Evolutionary conservation across 2,113 vertebrate species (phyloP).

Genomic region (Todiramphus saurophagus): DNA sequence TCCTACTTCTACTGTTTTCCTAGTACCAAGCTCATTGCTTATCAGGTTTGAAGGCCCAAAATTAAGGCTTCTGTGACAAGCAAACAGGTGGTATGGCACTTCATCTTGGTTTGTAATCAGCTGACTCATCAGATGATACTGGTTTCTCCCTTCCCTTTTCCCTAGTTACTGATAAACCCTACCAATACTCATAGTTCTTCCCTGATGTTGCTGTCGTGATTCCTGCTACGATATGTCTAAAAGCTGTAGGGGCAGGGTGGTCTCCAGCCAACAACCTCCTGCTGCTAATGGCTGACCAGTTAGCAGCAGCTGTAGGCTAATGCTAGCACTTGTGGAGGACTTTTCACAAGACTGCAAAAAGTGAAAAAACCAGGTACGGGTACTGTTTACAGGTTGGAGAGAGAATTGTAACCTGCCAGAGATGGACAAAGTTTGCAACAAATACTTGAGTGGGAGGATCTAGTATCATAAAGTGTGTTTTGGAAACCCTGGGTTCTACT

Average conservation of each 20-base stretch:
- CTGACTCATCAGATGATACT: neutral
- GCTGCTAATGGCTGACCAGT: neutral
- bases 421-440: neutral
- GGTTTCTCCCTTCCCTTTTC: neutral
- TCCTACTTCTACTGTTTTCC: neutral
- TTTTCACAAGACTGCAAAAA: neutral
- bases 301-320: neutral
- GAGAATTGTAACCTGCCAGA: neutral
- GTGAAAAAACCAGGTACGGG: neutral
- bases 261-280: neutral
- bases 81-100: neutral
- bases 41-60: neutral
- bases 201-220: neutral
- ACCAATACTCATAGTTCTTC: neutral
- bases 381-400: neutral
- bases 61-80: neutral
- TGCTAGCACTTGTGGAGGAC: neutral
- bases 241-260: neutral
- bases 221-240: neutral
- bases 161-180: neutral
- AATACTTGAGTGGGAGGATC: neutral
- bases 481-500: neutral
- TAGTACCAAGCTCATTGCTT: neutral
- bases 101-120: neutral
- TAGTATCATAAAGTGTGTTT: neutral